phyloP scores from a whole-genome alignment of 1,140 invertebrate genomes.

The Magallana gigas region DNA sequence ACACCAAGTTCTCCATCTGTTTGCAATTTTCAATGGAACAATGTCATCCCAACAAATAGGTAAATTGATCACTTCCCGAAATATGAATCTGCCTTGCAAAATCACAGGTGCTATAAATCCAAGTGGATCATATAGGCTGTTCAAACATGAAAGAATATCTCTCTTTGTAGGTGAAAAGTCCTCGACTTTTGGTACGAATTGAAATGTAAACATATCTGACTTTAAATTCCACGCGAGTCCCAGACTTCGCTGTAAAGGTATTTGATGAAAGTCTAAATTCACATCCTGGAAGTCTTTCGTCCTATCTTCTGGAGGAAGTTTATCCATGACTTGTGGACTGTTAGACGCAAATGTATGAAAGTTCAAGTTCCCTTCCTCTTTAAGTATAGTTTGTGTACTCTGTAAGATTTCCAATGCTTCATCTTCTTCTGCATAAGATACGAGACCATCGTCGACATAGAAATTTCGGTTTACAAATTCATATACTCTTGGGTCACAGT shows the following conservation, averaged over 20 bases:
- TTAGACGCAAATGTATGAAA: neutral
- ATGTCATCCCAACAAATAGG: slow-evolving; percentile 9
- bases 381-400: neutral
- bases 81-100: slow-evolving; percentile 32
- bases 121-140: slow-evolving; percentile 29
- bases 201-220: neutral
- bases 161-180: neutral
- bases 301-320: neutral
- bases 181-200: no score
- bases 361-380: neutral
- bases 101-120: slow-evolving; percentile 28
- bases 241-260: neutral
- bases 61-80: no score
- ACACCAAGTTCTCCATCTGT: slow-evolving; percentile 27
- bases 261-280: neutral
- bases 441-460: no score
- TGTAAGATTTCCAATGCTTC: neutral
- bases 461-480: no score
- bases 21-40: neutral
- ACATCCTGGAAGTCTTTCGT: neutral
- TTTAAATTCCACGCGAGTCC: neutral
- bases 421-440: no score
- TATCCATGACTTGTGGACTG: neutral
- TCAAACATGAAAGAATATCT: slow-evolving; percentile 35
- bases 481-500: no score